Evolutionary conservation across 2,888 invertebrate genomes (phyloP).

Genomic region (Drosophila quinaria): DNA sequence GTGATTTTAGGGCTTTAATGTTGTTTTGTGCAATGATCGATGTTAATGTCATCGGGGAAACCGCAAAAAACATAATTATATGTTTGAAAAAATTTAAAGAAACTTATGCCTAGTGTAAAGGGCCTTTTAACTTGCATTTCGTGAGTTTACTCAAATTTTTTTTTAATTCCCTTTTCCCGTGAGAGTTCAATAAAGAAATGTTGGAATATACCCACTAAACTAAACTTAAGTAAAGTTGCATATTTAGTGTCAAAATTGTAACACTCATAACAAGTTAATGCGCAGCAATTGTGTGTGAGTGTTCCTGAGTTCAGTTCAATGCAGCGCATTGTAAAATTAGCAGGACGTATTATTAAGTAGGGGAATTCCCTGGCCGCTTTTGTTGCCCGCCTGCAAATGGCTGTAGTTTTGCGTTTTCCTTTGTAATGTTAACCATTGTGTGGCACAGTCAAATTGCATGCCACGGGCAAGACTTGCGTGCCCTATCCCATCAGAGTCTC

Average conservation of each 20-base stretch:
- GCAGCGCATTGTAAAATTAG: conserved; percentile 34
- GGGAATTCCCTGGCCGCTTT: conserved; percentile 11
- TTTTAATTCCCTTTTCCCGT: no score
- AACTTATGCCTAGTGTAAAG: no score
- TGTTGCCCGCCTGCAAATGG: neutral
- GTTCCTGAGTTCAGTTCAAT: neutral
- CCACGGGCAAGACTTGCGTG: conserved; percentile 10
- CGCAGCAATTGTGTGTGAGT: neutral
- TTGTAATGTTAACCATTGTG: neutral
- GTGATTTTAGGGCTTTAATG: no score
- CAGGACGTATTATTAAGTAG: conserved; percentile 29
- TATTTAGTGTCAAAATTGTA: neutral
- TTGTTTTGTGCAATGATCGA: no score
- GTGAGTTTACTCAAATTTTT: no score
- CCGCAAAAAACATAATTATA: no score
- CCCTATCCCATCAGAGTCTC: conserved; percentile 8
- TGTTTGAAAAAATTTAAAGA: no score
- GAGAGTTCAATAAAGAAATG: no score
- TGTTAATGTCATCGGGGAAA: no score
- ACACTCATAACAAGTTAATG: neutral
- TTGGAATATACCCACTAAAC: no score
- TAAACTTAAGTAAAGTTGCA: no score
- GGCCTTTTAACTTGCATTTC: no score
- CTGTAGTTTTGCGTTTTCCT: conserved; percentile 4
- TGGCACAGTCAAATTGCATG: conserved; percentile 15